Conservation (phyloP, 2,888 invertebrate genomes). For the Dicycla oo region DNA sequence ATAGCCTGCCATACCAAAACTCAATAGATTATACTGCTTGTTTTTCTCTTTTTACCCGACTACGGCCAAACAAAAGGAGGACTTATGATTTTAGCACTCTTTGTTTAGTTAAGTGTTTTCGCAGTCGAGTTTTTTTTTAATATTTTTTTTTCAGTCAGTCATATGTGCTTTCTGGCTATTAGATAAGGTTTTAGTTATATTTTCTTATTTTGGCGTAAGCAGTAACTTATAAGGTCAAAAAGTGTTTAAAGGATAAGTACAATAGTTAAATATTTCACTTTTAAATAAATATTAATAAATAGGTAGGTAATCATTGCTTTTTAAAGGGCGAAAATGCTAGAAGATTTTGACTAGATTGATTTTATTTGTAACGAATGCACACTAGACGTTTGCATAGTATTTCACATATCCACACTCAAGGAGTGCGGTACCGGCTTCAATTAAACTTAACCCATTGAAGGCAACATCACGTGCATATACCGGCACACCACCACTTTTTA, state of each 20-base stretch:
- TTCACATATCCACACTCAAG: slow-evolving; percentile 12
- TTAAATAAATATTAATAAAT: background rate
- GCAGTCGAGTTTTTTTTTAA: too few species aligned
- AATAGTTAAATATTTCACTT: too few species aligned
- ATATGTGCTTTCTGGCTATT: background rate
- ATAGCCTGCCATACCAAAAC: too few species aligned
- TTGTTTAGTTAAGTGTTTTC: too few species aligned
- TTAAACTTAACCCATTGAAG: slow-evolving; percentile 81
- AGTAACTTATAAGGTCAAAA: too few species aligned
- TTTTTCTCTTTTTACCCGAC: too few species aligned
- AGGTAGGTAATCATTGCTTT: background rate
- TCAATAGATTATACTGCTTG: too few species aligned
- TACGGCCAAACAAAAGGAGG: too few species aligned
- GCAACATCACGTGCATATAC: slow-evolving; percentile 73
- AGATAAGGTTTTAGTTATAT: background rate
- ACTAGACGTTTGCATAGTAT: background rate
- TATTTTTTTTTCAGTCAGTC: background rate
- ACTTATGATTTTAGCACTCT: too few species aligned
- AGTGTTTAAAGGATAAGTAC: too few species aligned
- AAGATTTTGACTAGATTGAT: background rate
- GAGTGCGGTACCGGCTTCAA: slow-evolving; percentile 70
- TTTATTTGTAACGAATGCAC: background rate
- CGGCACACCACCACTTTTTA: slow-evolving; percentile 57
- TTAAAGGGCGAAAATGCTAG: background rate
- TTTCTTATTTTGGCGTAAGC: background rate